Evolutionary conservation across 2,797 vertebrate genomes (phyloP).

Genomic region (Pangasius krempfi): DNA sequence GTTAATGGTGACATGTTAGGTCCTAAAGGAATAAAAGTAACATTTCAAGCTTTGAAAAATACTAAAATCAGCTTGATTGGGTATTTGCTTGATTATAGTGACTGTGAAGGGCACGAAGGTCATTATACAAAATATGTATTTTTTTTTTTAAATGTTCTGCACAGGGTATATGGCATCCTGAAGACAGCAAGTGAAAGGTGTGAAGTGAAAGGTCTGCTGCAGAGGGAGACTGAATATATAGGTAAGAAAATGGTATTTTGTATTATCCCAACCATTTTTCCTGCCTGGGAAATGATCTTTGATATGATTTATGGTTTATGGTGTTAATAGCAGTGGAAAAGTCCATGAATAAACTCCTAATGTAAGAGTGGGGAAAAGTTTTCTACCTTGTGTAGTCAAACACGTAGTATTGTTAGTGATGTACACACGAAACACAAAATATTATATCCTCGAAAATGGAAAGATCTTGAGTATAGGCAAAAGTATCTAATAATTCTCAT

Average conservation of each 20-base stretch:
- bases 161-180: neutral
- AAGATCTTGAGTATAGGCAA: neutral
- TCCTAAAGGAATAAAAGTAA: neutral
- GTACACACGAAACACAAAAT: neutral
- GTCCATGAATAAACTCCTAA: neutral
- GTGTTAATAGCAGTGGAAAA: neutral
- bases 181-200: neutral
- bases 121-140: no score
- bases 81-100: neutral
- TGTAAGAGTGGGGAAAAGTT: neutral
- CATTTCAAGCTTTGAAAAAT: neutral
- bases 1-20: neutral
- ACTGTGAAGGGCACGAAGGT: neutral
- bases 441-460: neutral
- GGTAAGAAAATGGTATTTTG: neutral
- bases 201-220: neutral
- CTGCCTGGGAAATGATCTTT: neutral
- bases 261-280: neutral
- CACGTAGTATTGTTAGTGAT: neutral
- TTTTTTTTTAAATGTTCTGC: no score
- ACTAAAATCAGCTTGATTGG: neutral
- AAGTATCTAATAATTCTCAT: neutral
- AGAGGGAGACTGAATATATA: neutral
- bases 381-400: neutral
- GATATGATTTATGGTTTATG: neutral